Evolutionary conservation across 2,888 invertebrate species (phyloP), one percentile per base, ranked within the genome.

Genomic region (Nymphalis c-album): DNA sequence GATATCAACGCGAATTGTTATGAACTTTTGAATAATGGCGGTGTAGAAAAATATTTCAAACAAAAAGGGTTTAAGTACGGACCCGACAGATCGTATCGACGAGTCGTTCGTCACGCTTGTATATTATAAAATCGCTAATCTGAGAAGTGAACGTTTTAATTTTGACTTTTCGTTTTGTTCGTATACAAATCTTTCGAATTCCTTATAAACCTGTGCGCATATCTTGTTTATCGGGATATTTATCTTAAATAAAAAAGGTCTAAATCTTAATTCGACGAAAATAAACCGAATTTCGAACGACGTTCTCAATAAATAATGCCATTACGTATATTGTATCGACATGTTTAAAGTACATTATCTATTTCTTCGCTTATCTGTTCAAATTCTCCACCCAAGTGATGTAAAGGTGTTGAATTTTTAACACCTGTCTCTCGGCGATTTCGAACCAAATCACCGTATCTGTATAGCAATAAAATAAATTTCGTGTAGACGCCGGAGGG

Each of bases 61-160:
- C 85, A 88, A 92, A 91, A 92, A 91, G 87, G 85, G 83, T 87
- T 18, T 88, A 88, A 87, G 88, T 90, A 90, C 84, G 87, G 85
- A 73, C 80, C 80, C 82, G 83, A 85, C 87, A 89, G 92, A 92
- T 92, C 88, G 82, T 91, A 92, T 92, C 92, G 88, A 86, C 86
- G 86, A 84, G 82, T 84, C 86, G 86, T 91, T 86, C 91, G 92
- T 91, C 90, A 91, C 90, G 92, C 88, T 89, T 89, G 86, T 91
- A 91, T 91, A 91, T 91, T 90, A 87, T 85, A 87, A 90, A 90
- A 87, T 88, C 90, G 90, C 90, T 90, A 91, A 91, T 91, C 89
- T 85, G 84, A 82, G 83, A 84, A 80, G 76, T 86, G 86, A 91
- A 71, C 89, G 90, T 91, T 90, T 91, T 91, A 91, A 91, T 91